phyloP scores from a whole-genome alignment of 2,113 vertebrate genomes.

The Nanorana parkeri region DNA sequence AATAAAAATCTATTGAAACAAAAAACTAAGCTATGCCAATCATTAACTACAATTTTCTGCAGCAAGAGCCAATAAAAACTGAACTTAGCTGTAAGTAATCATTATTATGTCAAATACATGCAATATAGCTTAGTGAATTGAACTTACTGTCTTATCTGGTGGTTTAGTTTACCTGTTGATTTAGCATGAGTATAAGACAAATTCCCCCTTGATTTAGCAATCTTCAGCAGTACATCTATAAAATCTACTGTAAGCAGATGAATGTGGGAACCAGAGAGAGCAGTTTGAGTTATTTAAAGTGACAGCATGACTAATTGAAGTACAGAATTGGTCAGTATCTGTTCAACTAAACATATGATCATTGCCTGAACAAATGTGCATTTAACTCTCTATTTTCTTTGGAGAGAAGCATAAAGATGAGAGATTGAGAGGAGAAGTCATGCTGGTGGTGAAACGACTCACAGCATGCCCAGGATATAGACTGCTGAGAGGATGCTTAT shows the following conservation, averaged over 20 bases:
- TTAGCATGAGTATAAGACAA: background rate
- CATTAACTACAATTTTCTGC: too few relatives aligned
- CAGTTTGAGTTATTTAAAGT: conserved; percentile 60
- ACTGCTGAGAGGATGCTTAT: conserved; percentile 61
- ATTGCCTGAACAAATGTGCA: conserved; percentile 56
- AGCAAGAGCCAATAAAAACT: too few relatives aligned
- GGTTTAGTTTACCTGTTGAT: background rate
- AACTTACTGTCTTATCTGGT: too few relatives aligned
- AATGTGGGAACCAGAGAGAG: conserved; percentile 56
- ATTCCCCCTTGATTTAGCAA: background rate
- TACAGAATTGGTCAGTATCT: conserved; percentile 57
- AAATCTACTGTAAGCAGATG: conserved; percentile 17
- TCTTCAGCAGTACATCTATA: background rate
- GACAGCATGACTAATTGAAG: conserved; percentile 62
- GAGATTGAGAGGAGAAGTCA: conserved; percentile 56
- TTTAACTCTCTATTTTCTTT: conserved; percentile 54
- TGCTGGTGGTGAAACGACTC: conserved; percentile 63
- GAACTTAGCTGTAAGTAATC: too few relatives aligned
- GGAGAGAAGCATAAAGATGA: conserved; percentile 56
- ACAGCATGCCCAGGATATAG: conserved; percentile 59
- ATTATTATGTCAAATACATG: too few relatives aligned
- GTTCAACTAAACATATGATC: conserved; percentile 54
- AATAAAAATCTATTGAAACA: too few relatives aligned
- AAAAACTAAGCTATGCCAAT: too few relatives aligned
- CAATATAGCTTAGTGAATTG: too few relatives aligned